Evolutionary conservation across 2,113 vertebrate genomes (phyloP).

Genomic region (Columba janthina): DNA sequence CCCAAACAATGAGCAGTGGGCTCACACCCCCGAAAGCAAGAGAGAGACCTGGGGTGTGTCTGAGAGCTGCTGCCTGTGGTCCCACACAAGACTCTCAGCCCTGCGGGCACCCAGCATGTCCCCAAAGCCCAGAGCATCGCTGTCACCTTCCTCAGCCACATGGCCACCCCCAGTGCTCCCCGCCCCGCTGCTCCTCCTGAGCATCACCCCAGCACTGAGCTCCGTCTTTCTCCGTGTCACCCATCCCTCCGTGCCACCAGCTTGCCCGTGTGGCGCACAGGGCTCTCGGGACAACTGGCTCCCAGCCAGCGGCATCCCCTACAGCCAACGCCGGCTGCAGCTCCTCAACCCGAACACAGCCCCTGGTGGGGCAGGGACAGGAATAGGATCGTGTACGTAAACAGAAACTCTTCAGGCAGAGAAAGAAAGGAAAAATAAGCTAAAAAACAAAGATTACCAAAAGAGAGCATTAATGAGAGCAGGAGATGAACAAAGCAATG

Average conservation of each 20-base stretch:
- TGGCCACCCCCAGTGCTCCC: background rate
- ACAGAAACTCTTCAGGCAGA: background rate
- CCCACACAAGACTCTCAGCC: background rate
- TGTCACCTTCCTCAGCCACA: background rate
- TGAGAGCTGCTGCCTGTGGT: background rate
- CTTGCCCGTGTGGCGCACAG: background rate
- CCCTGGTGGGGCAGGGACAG: background rate
- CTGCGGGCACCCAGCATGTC: accelerated
- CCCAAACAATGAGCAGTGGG: background rate
- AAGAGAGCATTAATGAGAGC: background rate
- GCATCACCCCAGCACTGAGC: background rate
- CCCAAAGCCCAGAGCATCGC: background rate
- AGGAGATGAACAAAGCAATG: background rate
- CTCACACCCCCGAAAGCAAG: background rate
- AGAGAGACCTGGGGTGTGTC: background rate
- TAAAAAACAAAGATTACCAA: background rate
- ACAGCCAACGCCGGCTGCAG: background rate
- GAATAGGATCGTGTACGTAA: accelerated
- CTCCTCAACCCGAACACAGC: background rate
- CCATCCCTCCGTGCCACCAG: background rate
- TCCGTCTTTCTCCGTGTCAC: background rate
- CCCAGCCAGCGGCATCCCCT: background rate
- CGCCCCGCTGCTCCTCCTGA: accelerated
- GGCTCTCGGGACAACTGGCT: background rate
- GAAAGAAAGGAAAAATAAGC: background rate